Percentiles rank a stretch among this genome's conserved stretches.
These are phyloP conservation scores for Ormyrus thymus DNA, from an alignment of 2,888 invertebrate genomes.

Conservation along the genomic window DNA sequence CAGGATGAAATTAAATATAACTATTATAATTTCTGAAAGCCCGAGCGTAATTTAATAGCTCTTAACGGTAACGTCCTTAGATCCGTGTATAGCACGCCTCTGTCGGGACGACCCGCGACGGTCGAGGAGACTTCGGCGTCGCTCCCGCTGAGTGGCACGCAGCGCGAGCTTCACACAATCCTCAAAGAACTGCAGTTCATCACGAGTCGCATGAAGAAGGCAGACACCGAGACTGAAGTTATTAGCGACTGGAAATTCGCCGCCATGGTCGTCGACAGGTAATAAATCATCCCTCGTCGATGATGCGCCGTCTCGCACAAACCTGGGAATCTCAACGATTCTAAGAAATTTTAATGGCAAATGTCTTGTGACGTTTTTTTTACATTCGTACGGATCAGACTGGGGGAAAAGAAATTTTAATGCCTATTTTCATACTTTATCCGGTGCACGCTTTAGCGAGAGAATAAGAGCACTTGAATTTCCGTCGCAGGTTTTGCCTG, in stretches of 20 bases:
- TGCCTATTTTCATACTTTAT: too few species aligned
- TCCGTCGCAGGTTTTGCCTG: conserved; percentile 87
- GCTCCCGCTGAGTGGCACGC: conserved; percentile 81
- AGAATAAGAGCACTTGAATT: too few species aligned
- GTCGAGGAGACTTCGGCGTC: conserved; percentile 80
- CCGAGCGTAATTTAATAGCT: background rate
- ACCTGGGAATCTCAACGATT: too few species aligned
- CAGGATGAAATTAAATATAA: background rate
- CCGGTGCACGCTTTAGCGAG: too few species aligned
- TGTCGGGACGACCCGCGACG: conserved; percentile 81
- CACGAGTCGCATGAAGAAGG: conserved; percentile 94
- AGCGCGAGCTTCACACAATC: conserved; percentile 92
- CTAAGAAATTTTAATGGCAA: too few species aligned
- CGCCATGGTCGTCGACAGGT: conserved; percentile 98
- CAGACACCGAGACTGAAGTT: conserved; percentile 94
- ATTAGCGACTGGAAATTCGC: conserved; percentile 99
- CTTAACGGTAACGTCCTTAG: conserved; percentile 55
- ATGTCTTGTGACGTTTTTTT: too few species aligned
- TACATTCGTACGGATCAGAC: too few species aligned
- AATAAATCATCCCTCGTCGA: background rate
- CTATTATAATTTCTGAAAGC: background rate
- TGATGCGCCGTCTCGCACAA: too few species aligned
- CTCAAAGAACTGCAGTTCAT: conserved; percentile 95
- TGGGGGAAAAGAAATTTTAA: too few species aligned
- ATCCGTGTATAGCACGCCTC: conserved; percentile 70